Conservation (phyloP, 2,113 vertebrate genomes). For the Epinephelus lanceolatus region DNA sequence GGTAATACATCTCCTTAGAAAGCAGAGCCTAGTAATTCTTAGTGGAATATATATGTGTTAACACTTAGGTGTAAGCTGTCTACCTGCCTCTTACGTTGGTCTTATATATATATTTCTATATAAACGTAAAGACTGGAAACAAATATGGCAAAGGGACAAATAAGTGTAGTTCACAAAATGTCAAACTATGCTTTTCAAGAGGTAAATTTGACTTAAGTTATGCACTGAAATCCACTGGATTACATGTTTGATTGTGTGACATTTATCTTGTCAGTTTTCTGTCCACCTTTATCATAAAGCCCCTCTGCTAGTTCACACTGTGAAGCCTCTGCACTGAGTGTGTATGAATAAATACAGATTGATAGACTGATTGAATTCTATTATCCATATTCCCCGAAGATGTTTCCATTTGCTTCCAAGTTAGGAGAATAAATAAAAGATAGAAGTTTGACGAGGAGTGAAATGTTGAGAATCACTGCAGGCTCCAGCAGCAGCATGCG, state of each 20-base stretch:
- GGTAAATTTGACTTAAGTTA: neutral
- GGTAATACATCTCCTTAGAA: constrained; percentile 21
- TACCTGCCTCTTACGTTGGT: neutral
- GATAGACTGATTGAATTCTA: neutral
- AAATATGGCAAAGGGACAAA: too few species aligned
- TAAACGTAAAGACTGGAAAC: too few species aligned
- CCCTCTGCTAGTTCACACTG: neutral
- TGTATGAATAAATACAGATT: constrained; percentile 6
- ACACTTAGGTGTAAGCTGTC: neutral
- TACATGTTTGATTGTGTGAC: neutral
- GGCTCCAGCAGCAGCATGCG: constrained; percentile 9
- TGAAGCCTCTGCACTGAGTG: neutral
- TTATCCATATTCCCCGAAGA: neutral
- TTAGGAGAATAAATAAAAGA: constrained; percentile 27
- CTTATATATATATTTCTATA: too few species aligned
- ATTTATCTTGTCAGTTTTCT: neutral
- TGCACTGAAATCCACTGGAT: neutral
- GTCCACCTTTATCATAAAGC: neutral
- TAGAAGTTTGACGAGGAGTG: constrained; percentile 23
- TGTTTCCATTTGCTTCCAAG: constrained; percentile 12
- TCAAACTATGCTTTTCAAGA: too few species aligned
- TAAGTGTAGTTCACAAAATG: neutral
- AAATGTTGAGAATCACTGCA: constrained; percentile 29
- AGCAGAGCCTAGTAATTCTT: neutral
- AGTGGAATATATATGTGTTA: neutral